phyloP scores from a whole-genome alignment of 2,888 invertebrate genomes.

The Auanema sp. region DNA sequence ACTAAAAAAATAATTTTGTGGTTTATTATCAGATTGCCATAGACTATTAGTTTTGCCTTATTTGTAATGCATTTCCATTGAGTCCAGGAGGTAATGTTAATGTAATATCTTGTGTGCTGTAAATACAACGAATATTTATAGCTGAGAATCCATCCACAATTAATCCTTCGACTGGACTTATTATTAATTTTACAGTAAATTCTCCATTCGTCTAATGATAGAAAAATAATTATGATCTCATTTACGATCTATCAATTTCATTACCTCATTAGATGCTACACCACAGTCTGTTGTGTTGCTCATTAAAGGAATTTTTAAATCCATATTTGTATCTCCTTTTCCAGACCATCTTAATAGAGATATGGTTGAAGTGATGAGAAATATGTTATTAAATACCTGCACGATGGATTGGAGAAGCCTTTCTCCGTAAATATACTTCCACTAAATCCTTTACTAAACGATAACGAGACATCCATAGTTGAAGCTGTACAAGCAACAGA shows the following conservation, averaged over 20 bases:
- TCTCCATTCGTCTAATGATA: slow-evolving; percentile 37
- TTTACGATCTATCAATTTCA: slow-evolving; percentile 2
- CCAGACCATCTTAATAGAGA: slow-evolving; percentile 39
- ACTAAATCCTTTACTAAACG: slow-evolving; percentile 36
- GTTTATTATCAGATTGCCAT: not conserved
- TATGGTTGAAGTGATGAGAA: not conserved
- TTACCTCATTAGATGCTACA: slow-evolving; percentile 38
- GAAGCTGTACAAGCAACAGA: slow-evolving; percentile 44
- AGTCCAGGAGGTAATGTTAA: slow-evolving; percentile 51
- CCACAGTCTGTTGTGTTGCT: slow-evolving; percentile 44
- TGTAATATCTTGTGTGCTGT: slow-evolving; percentile 53
- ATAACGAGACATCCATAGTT: slow-evolving; percentile 44
- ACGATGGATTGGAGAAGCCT: slow-evolving; percentile 20
- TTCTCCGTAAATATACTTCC: slow-evolving; percentile 52
- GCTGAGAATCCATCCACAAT: slow-evolving; percentile 55
- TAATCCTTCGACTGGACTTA: slow-evolving; percentile 52
- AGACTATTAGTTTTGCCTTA: slow-evolving; percentile 9
- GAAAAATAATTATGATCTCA: not conserved
- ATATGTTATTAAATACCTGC: slow-evolving; percentile 9
- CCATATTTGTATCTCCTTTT: slow-evolving; percentile 35
- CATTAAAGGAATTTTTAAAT: slow-evolving; percentile 39
- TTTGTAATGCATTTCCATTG: slow-evolving; percentile 43
- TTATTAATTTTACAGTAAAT: slow-evolving; percentile 46
- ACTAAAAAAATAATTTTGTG: slow-evolving; percentile 13
- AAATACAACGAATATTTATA: slow-evolving; percentile 50